phyloP scores from a whole-genome alignment of 2,888 invertebrate species.

The Folsomia manolachei region DNA sequence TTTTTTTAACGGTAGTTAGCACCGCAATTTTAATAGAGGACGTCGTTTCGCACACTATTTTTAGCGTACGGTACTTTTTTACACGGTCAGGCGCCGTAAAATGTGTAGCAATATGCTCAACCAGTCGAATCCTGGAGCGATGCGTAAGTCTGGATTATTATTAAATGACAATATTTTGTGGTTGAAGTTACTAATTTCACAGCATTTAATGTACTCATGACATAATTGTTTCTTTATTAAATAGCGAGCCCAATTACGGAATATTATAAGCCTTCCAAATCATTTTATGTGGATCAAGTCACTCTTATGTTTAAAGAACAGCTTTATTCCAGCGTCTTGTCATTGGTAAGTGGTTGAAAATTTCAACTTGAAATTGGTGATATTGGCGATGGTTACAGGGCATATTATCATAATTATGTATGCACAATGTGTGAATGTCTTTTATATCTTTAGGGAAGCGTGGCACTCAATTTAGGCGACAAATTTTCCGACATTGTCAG shows the following conservation, averaged over 20 bases:
- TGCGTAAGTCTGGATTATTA: neutral
- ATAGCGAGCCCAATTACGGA: conserved; percentile 30
- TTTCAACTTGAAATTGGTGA: conserved; percentile 58
- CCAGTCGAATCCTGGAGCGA: conserved; percentile 29
- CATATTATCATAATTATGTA: conserved; percentile 53
- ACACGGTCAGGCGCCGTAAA: too few species aligned
- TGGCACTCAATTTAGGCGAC: conserved; percentile 65
- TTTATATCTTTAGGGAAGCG: conserved; percentile 60
- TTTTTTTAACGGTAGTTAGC: too few species aligned
- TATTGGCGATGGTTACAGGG: conserved; percentile 66
- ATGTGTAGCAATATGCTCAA: conserved; percentile 36
- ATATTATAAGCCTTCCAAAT: conserved; percentile 35
- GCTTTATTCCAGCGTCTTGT: conserved; percentile 68
- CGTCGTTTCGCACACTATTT: too few species aligned
- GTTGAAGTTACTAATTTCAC: neutral
- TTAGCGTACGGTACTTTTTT: too few species aligned
- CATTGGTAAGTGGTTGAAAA: conserved; percentile 60
- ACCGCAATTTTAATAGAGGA: too few species aligned
- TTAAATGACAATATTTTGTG: neutral
- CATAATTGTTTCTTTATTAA: too few species aligned
- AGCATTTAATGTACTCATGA: too few species aligned
- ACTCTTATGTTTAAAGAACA: conserved; percentile 68
- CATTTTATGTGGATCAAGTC: conserved; percentile 62
- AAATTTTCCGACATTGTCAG: conserved; percentile 64
- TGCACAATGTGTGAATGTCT: conserved; percentile 13